Evolutionary conservation across 2,888 invertebrate species (phyloP).

Genomic region (Ramazzottius varieornatus): DNA sequence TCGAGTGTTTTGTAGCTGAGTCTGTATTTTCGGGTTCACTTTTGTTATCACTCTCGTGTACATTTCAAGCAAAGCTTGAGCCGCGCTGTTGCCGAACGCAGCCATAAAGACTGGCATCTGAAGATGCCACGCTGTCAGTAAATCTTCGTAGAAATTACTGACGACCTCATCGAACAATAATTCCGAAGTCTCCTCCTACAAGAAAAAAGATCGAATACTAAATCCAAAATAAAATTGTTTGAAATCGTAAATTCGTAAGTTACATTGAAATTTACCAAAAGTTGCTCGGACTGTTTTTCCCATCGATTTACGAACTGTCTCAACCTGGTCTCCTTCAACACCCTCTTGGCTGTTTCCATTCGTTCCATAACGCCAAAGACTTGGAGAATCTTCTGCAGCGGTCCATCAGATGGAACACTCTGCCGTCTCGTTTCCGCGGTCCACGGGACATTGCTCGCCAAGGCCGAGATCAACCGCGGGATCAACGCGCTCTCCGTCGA

Average conservation of each 20-base stretch:
- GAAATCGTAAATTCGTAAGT: background rate
- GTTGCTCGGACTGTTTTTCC: too few species aligned
- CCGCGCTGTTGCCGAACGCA: background rate
- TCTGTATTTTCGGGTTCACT: background rate
- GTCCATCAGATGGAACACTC: background rate
- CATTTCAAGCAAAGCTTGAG: background rate
- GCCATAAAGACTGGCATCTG: background rate
- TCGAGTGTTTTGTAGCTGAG: background rate
- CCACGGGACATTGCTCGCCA: background rate
- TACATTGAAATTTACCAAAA: too few species aligned
- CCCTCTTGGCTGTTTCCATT: background rate
- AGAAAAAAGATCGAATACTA: background rate
- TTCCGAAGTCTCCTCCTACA: background rate
- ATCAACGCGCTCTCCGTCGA: background rate
- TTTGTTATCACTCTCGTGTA: background rate
- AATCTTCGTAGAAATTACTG: background rate
- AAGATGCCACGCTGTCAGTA: background rate
- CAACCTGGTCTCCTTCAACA: background rate
- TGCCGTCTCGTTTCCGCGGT: background rate
- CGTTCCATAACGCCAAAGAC: background rate
- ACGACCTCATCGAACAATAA: background rate
- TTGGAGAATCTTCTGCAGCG: background rate
- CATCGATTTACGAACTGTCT: background rate
- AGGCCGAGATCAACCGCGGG: background rate
- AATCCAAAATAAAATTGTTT: background rate